Evolutionary conservation across 1,140 invertebrate species (phyloP).

Genomic region (Cardiocondyla obscurior): DNA sequence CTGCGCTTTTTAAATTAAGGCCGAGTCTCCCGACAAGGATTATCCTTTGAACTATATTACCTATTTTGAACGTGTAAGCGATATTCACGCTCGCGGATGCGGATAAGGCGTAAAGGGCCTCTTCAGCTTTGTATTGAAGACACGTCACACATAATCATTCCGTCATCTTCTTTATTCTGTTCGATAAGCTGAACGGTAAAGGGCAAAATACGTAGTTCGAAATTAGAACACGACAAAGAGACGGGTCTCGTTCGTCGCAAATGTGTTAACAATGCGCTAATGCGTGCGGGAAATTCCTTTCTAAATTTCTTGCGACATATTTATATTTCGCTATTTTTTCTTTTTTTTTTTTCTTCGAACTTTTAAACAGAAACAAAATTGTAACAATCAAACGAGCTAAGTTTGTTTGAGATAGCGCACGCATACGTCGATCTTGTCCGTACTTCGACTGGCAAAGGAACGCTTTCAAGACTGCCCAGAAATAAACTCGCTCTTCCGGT

Average conservation of each 20-base stretch:
- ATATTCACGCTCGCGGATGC: constrained; percentile 17
- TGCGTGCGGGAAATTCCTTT: neutral
- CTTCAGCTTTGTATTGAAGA: neutral
- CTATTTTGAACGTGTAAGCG: neutral
- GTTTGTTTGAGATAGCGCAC: constrained; percentile 8
- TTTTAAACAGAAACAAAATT: neutral
- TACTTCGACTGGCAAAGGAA: constrained; percentile 66
- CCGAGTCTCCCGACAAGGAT: neutral
- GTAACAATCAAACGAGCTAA: neutral
- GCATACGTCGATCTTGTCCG: constrained; percentile 51
- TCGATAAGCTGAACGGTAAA: neutral
- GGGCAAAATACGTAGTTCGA: neutral
- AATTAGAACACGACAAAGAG: neutral
- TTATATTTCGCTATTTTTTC: neutral
- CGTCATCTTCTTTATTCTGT: constrained; percentile 5
- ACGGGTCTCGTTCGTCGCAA: neutral
- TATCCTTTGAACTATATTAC: constrained; percentile 18
- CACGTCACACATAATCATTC: constrained; percentile 15
- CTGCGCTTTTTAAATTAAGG: neutral
- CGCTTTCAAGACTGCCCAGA: constrained; percentile 64
- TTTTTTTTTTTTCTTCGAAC: neutral
- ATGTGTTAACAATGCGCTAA: neutral
- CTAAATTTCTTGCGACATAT: neutral
- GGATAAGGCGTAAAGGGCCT: neutral
- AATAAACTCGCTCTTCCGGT: constrained; percentile 69